phyloP scores from a whole-genome alignment of 2,888 invertebrate species.

The Agonopterix subpropinquella region DNA sequence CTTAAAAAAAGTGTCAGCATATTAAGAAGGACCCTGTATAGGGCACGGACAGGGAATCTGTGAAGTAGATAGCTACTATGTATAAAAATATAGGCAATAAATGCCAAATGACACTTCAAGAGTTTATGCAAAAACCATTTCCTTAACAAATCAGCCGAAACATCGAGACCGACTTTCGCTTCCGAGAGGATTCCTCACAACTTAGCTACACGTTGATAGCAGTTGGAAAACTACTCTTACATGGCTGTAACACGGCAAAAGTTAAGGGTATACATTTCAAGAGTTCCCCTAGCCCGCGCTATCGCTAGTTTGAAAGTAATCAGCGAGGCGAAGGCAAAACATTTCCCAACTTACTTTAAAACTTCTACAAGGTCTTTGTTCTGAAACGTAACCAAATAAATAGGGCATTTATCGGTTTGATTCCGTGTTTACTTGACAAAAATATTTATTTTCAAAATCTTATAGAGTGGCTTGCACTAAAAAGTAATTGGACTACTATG shows the following conservation, averaged over 20 bases:
- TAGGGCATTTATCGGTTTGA: neutral
- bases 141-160: neutral
- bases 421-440: too few relatives aligned
- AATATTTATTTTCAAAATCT: too few relatives aligned
- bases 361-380: slow-evolving; percentile 16
- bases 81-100: neutral
- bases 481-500: too few relatives aligned
- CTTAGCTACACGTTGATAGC: slow-evolving; percentile 25
- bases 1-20: too few relatives aligned
- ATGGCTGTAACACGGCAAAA: slow-evolving; percentile 28
- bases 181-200: slow-evolving; percentile 20
- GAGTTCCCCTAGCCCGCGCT: slow-evolving; percentile 23
- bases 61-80: too few relatives aligned
- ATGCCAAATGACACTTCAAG: neutral
- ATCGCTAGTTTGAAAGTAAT: slow-evolving; percentile 46
- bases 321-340: slow-evolving; percentile 41
- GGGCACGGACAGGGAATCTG: too few relatives aligned
- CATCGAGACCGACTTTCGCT: slow-evolving; percentile 2
- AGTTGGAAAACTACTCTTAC: slow-evolving; percentile 29
- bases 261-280: slow-evolving; percentile 36
- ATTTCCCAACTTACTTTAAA: slow-evolving; percentile 34
- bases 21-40: too few relatives aligned
- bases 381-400: neutral
- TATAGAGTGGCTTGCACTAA: too few relatives aligned
- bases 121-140: neutral